Conservation (phyloP, 2,888 invertebrate species). For the Standfussiana lucernea region DNA sequence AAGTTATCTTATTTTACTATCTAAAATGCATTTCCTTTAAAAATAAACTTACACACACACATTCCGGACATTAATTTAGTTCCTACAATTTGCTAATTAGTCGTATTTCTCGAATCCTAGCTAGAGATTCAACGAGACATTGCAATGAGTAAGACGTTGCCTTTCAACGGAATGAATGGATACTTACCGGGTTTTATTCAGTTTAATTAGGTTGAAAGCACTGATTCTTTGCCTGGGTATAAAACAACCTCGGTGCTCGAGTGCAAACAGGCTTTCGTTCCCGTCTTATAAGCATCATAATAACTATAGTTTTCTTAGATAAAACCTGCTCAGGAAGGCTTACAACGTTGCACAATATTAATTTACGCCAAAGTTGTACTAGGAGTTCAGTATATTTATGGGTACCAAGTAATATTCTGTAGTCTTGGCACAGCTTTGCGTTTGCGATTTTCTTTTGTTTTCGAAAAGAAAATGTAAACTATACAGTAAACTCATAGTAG, state of each 20-base stretch:
- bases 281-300: slow-evolving; percentile 39
- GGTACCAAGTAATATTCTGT: background rate
- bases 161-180: background rate
- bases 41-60: too few species aligned
- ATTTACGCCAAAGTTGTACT: background rate
- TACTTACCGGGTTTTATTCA: background rate
- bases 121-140: background rate
- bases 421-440: background rate
- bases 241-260: too few species aligned
- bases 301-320: slow-evolving; percentile 11
- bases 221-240: background rate
- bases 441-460: background rate
- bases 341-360: background rate
- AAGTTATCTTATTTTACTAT: too few species aligned
- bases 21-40: too few species aligned
- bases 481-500: too few species aligned
- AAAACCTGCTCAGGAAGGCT: background rate
- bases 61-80: too few species aligned
- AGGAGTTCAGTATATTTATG: background rate
- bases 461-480: background rate
- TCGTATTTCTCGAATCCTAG: background rate
- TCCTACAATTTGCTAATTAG: background rate
- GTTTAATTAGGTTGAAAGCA: background rate
- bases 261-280: background rate
- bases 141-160: background rate